phyloP scores from a whole-genome alignment of 2,113 vertebrate genomes.

The Dissostichus mawsoni region DNA sequence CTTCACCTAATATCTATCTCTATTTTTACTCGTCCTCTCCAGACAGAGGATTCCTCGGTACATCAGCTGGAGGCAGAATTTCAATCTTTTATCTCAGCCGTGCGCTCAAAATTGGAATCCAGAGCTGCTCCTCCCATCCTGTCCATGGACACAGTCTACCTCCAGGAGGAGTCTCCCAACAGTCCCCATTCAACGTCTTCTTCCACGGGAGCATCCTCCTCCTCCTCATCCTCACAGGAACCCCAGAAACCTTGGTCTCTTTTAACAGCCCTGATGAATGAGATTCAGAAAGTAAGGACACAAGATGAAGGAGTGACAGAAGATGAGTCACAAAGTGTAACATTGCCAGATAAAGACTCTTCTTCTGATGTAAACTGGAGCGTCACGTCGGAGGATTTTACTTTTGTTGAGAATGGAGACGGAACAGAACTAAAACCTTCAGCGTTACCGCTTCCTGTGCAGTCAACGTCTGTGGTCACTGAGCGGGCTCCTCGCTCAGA shows the following conservation, averaged over 20 bases:
- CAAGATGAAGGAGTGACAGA: slow-evolving; percentile 8
- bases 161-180: slow-evolving; percentile 43
- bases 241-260: slow-evolving; percentile 56
- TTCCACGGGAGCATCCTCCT: background rate
- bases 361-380: slow-evolving; percentile 7
- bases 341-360: background rate
- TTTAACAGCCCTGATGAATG: slow-evolving; percentile 52
- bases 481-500: slow-evolving; percentile 13
- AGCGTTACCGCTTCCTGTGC: background rate
- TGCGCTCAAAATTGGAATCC: slow-evolving; percentile 75
- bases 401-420: slow-evolving; percentile 25
- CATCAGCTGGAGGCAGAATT: slow-evolving; percentile 82
- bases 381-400: slow-evolving; percentile 38
- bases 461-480: slow-evolving; percentile 18
- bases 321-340: slow-evolving; percentile 10
- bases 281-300: slow-evolving; percentile 44
- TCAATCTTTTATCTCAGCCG: slow-evolving; percentile 72
- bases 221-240: slow-evolving; percentile 21
- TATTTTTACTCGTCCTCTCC: slow-evolving; percentile 32
- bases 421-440: slow-evolving; percentile 26
- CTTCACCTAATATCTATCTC: background rate
- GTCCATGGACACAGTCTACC: slow-evolving; percentile 24
- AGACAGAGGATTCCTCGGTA: slow-evolving; percentile 75
- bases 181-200: slow-evolving; percentile 4
- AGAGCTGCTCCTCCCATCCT: slow-evolving; percentile 59